phyloP scores from a whole-genome alignment of 2,888 invertebrate species.

The Chromoteleia sp. region DNA sequence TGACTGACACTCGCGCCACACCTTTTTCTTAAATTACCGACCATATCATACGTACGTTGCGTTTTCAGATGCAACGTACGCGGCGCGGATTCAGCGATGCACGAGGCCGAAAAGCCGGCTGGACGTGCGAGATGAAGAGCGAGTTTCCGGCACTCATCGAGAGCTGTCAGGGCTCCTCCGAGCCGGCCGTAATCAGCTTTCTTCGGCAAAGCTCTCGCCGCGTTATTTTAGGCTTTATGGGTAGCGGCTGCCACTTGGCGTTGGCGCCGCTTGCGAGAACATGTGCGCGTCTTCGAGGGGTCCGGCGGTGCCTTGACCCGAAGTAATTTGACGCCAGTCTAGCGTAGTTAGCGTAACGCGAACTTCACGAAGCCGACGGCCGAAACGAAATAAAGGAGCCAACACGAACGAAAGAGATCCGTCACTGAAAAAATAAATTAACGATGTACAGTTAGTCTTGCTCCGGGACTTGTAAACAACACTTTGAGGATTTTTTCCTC shows the following conservation, averaged over 20 bases:
- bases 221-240: constrained; percentile 63
- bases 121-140: constrained; percentile 44
- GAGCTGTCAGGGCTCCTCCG: constrained; percentile 42
- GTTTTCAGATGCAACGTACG: constrained; percentile 31
- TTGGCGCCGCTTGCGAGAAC: constrained; percentile 63
- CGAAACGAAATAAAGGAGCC: constrained; percentile 48
- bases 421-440: constrained; percentile 58
- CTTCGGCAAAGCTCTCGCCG: constrained; percentile 47
- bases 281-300: constrained; percentile 67
- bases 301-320: constrained; percentile 69
- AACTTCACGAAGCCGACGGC: constrained; percentile 52
- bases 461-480: constrained; percentile 34
- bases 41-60: constrained; percentile 44
- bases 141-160: constrained; percentile 58
- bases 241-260: constrained; percentile 64
- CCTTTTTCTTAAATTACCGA: constrained; percentile 61
- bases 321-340: constrained; percentile 70
- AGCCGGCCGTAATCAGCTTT: constrained; percentile 60
- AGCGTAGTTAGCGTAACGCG: constrained; percentile 67
- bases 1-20: constrained; percentile 53
- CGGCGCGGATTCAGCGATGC: constrained; percentile 41
- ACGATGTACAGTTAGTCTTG: constrained; percentile 54
- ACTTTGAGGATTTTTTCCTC: background rate
- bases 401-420: constrained; percentile 50
- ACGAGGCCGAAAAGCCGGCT: constrained; percentile 47